These are phyloP conservation scores for Odontesthes bonariensis DNA, from an alignment of 2,113 vertebrate species.

Conservation along the genomic window DNA sequence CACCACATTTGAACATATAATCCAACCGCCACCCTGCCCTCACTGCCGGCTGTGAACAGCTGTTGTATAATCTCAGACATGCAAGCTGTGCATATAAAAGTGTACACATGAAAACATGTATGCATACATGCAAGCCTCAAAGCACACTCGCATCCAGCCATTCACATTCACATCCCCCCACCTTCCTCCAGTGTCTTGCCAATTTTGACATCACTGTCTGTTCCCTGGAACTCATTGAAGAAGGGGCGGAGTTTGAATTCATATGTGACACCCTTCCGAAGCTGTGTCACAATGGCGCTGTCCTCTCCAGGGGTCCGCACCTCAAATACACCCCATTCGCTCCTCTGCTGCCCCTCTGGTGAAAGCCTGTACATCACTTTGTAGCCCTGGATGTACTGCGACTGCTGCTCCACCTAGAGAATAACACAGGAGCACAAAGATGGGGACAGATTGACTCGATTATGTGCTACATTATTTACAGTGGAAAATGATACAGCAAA, in stretches of 20 bases:
- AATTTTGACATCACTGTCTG: slow-evolving; percentile 96
- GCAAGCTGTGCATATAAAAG: slow-evolving; percentile 62
- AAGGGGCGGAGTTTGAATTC: slow-evolving; percentile 98
- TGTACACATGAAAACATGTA: slow-evolving; percentile 67
- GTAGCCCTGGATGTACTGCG: slow-evolving; percentile 97
- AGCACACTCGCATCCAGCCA: slow-evolving; percentile 26
- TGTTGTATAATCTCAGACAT: slow-evolving; percentile 62
- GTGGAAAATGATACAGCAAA: slow-evolving; percentile 26
- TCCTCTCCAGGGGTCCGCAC: slow-evolving; percentile 93
- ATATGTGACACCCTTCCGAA: slow-evolving; percentile 94
- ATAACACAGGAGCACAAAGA: slow-evolving; percentile 25
- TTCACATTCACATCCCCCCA: slow-evolving; percentile 62
- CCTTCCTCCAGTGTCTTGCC: slow-evolving; percentile 98
- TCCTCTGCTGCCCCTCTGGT: slow-evolving; percentile 81
- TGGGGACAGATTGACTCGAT: slow-evolving; percentile 47
- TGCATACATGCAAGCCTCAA: slow-evolving; percentile 48
- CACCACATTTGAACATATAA: slow-evolving; percentile 64
- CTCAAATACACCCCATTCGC: slow-evolving; percentile 95
- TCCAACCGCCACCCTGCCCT: slow-evolving; percentile 18
- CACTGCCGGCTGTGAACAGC: slow-evolving; percentile 69
- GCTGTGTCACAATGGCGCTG: slow-evolving; percentile 89
- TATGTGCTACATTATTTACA: slow-evolving; percentile 19
- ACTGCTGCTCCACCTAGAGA: slow-evolving; percentile 95
- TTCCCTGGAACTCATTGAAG: slow-evolving; percentile 99
- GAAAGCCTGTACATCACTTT: slow-evolving; percentile 94